Base-by-base conservation (phyloP, 2,797 vertebrate genomes). In the Argyrosomus regius region DNA sequence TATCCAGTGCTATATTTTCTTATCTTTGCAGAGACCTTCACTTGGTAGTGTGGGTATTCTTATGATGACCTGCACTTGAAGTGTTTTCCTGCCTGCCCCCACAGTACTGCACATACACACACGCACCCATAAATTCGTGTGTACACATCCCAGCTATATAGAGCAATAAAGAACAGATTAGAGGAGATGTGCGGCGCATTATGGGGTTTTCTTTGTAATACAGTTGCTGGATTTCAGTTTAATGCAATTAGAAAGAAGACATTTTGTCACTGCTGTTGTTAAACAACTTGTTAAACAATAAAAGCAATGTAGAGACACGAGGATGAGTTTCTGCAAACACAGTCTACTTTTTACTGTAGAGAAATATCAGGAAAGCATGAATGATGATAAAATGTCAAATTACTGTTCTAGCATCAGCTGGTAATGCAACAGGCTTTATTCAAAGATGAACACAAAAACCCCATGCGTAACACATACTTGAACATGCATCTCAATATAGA, bases 51-150 rank as follows among this genome's bases (percentile, higher is more conserved):
- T 84, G 84, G 79, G 72, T 88, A 74, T 78, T 46, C 60, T 76
- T 28, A 65, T 63, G 64, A 74, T 86, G 87, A 89, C 87, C 91
- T 86, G 73, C 67, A 53, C 84, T 80, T 75, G 48, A 86, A 82
- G 67, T 75, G 77, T 83, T 83, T 88, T 88, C 78, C 56, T 70
- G 52, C 56, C 72, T 39, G 0, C 87, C 81, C 49, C 85, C 84
- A 80, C 82, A 87, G 41, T 57, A 10, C 80, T 60, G 69, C 64
- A 66, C 73, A 85, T 6, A 68, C 56, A 28, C 61, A 60, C 65
- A 52, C 39, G 16, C 18, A 63, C 43, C 28, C 28, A 75, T 24
- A 67, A 49, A 66, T 5, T 45, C 3, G 13, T 14, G 43, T 59
- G 22, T 13, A 56, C 6, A 63, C 31, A 61, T 17, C 28, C 22